Evolutionary conservation across 23 tunicate species (phyloP).

Genomic region (Halocynthia aurantium): DNA sequence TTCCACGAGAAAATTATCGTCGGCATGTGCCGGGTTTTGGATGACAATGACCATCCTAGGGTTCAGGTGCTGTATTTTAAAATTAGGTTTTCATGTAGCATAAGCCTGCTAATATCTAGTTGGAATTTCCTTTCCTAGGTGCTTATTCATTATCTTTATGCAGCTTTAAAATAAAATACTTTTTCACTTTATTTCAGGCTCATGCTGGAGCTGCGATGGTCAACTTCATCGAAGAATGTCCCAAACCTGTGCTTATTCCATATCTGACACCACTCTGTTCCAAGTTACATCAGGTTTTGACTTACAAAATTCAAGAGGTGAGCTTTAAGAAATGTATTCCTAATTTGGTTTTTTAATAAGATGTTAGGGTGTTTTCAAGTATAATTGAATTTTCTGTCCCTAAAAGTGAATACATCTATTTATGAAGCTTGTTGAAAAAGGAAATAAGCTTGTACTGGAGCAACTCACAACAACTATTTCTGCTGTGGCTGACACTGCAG

Average conservation of each 20-base stretch:
- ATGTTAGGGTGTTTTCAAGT: not conserved
- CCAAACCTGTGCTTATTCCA: constrained; percentile 65
- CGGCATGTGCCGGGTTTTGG: constrained; percentile 44
- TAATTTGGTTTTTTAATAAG: not conserved
- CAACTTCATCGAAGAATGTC: constrained; percentile 99
- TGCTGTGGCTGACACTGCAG: constrained; percentile 97
- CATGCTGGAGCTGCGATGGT: constrained; percentile 99
- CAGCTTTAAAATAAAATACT: no score
- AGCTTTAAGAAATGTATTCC: not conserved
- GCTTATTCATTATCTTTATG: no score
- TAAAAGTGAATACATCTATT: not conserved
- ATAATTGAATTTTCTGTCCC: not conserved
- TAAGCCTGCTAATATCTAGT: no score
- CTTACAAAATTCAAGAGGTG: constrained; percentile 77
- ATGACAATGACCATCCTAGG: constrained; percentile 67
- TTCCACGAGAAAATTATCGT: constrained; percentile 67
- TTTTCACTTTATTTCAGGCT: constrained; percentile 38
- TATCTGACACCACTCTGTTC: constrained; percentile 84
- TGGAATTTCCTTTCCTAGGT: no score
- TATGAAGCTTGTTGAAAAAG: constrained; percentile 44
- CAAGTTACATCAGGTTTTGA: constrained; percentile 66
- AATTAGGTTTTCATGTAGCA: no score
- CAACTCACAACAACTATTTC: constrained; percentile 97
- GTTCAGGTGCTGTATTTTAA: constrained; percentile 50
- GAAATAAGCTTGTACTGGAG: constrained; percentile 84